Base-by-base conservation (phyloP, 2,797 vertebrate genomes). In the Gastrophryne carolinensis region DNA sequence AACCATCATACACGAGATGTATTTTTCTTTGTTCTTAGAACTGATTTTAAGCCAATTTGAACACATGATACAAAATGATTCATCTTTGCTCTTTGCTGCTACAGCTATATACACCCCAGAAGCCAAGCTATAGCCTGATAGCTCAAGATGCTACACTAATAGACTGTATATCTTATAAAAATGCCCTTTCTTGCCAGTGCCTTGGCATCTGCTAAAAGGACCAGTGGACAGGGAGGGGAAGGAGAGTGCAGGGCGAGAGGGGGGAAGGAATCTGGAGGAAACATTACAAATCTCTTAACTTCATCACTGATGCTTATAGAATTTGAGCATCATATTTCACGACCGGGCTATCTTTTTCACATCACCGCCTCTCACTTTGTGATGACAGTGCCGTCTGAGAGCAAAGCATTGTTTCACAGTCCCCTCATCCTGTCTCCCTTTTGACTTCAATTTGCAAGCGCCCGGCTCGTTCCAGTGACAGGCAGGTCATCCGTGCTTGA, bases 401-500 rank as follows among this genome's bases (percentile, higher is more conserved):
- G 85, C 47, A 63, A 85, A 79, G 85, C 83, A 23, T 85, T 61
- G 2, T 84, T 86, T 80, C 81, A 76, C 76, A 37, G 0, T 89
- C 83, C 88, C 81, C 62, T 90, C 81, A 88, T 83, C 84, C 80
- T 77, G 69, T 81, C 85, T 85, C 68, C 61, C 68, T 78, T 61
- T 63, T 69, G 68, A 72, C 67, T 72, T 89, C 91, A 88, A 92
- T 92, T 91, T 90, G 86, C 88, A 89, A 87, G 70, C 83, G 88
- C 87, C 85, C 82, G 0, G 83, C 89, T 82, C 86, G 87, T 83
- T 91, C 89, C 86, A 89, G 88, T 91, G 91, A 92, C 88, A 92
- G 91, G 83, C 90, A 91, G 88, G 90, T 78, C 86, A 82, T 91
- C 91, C 83, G 83, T 91, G 90, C 90, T 91, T 92, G 90, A 92